A percentile compares a stretch with the other conserved stretches of the same genome.
phyloP scores from a whole-genome alignment of 2,113 vertebrate species.

The Calidris pygmaea region DNA sequence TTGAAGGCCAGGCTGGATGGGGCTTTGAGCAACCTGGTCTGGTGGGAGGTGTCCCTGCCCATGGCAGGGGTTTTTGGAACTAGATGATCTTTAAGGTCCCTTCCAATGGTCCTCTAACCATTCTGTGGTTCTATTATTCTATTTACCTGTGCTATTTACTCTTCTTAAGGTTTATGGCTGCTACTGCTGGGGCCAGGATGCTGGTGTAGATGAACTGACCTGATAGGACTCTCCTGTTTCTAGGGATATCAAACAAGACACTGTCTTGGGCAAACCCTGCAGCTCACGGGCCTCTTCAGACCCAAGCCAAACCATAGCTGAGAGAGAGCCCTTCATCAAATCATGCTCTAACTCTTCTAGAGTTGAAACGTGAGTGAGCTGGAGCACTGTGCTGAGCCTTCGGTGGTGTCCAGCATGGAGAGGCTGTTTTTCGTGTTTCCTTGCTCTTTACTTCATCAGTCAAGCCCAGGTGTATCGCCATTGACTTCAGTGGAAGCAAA shows the following conservation, averaged over 20 bases:
- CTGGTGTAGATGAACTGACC: not conserved
- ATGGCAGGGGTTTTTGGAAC: too few species aligned
- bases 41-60: too few species aligned
- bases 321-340: not conserved
- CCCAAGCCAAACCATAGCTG: not conserved
- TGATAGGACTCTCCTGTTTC: not conserved
- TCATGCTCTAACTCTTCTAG: not conserved
- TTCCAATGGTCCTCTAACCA: too few species aligned
- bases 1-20: too few species aligned
- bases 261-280: not conserved
- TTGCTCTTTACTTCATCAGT: not conserved
- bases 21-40: too few species aligned
- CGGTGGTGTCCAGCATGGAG: rapidly evolving
- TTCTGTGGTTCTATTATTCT: too few species aligned
- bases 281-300: not conserved
- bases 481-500: not conserved
- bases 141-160: not conserved
- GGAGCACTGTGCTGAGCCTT: not conserved
- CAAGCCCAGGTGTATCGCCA: not conserved
- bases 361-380: not conserved
- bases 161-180: not conserved
- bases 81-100: too few species aligned
- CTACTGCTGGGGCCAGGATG: not conserved
- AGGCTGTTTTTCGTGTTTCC: not conserved
- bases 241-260: not conserved